These are phyloP conservation scores for Notodonta ziczac DNA, from an alignment of 2,888 invertebrate genomes.

Conservation along the genomic window DNA sequence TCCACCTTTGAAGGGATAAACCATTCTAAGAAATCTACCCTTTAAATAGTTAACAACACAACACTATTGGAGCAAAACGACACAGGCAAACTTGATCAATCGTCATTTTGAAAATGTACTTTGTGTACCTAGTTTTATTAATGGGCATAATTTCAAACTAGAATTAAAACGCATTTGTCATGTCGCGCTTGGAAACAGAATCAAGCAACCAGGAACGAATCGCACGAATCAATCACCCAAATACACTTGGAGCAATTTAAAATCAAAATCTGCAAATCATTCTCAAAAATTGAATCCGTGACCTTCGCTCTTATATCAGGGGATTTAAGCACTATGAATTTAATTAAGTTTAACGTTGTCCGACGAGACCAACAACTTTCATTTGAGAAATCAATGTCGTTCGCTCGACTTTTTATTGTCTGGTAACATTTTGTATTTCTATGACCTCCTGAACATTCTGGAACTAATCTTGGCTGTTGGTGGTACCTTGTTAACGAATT, in stretches of 20 bases:
- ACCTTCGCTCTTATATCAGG: constrained; percentile 53
- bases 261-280: constrained; percentile 50
- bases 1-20: too few relatives aligned
- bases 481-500: background rate
- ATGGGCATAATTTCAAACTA: too few relatives aligned
- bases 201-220: constrained; percentile 13
- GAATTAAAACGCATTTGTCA: background rate
- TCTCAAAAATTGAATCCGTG: constrained; percentile 52
- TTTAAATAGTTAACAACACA: too few relatives aligned
- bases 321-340: constrained; percentile 40
- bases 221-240: constrained; percentile 20
- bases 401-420: constrained; percentile 39
- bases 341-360: constrained; percentile 45
- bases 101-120: too few relatives aligned
- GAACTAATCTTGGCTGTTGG: background rate
- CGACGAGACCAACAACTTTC: constrained; percentile 50
- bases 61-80: too few relatives aligned
- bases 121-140: too few relatives aligned
- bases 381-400: constrained; percentile 54
- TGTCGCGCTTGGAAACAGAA: constrained; percentile 1
- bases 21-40: too few relatives aligned
- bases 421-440: constrained; percentile 18
- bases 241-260: constrained; percentile 27
- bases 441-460: constrained; percentile 23
- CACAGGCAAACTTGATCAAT: too few relatives aligned